Evolutionary conservation across 2,113 vertebrate genomes (phyloP), one percentile per base, ranked within the genome.

Genomic region (Nothoprocta pentlandii): DNA sequence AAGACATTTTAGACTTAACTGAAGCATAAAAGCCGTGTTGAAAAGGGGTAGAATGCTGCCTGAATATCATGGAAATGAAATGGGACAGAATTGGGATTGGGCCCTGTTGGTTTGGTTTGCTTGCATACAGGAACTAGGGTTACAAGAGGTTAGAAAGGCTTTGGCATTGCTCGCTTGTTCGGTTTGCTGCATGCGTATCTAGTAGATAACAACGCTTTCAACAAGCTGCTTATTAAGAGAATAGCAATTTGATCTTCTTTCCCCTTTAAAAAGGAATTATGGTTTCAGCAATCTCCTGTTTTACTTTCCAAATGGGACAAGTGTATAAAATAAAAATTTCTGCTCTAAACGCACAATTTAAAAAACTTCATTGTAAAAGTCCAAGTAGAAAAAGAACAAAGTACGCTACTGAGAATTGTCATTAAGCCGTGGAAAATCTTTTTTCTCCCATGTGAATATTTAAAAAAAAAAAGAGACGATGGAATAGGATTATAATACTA

Each of bases 51-150:
- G 42, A 8, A 2, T 53, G 20, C 61, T n/a, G 44, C 14, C 20
- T 56, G 53, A 51, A 16, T 6, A 30, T 34, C 12, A 2, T 26
- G 54, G 34, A 66, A 90, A 32, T 1, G 0, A 23, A 0, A 1
- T 66, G 22, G 56, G 26, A 53, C 41, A 53, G 41, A 30, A 66
- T 74, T 16, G 63, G 75, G 58, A 39, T 25, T 59, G 59, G 77
- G 25, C 41, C 77, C 14, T 17, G 4, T 79, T 75, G 28, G 7
- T 76, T 81, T 71, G 26, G 32, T 67, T 67, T 67, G 21, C 21
- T 25, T 76, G 20, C 22, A 20, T 16, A 10, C 4, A 39, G 19
- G 53, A n/a, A 44, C 28, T 28, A 11, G 7, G 54, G 21, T 66
- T 16, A 3, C 25, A 51, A 61, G 20, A 58, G 10, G 5, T 76